Evolutionary conservation across 2,888 invertebrate genomes (phyloP).

Genomic region (Chymomyza caudatula): DNA sequence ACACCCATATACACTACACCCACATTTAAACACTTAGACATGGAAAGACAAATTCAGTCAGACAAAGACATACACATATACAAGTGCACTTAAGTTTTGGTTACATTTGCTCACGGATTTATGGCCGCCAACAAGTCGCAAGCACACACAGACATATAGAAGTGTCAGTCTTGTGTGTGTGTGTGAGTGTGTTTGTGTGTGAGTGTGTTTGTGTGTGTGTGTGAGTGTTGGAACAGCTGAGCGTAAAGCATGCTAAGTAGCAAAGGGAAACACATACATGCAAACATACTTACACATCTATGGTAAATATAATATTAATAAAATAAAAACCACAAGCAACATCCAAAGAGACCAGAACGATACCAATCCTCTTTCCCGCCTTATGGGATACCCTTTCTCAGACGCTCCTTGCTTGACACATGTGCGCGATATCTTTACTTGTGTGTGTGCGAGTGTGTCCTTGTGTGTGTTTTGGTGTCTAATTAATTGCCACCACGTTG

Average conservation of each 20-base stretch:
- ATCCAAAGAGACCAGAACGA: neutral
- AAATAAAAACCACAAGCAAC: constrained; percentile 3
- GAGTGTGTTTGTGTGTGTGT: neutral
- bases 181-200: neutral
- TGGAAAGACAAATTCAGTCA: neutral
- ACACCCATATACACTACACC: constrained; percentile 22
- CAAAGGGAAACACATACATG: neutral
- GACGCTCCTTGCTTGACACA: constrained; percentile 20
- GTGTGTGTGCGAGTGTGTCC: constrained; percentile 5
- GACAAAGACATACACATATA: constrained; percentile 20
- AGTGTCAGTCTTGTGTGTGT: neutral
- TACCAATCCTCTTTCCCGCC: neutral
- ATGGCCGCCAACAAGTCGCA: constrained; percentile 7
- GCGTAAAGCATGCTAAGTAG: neutral
- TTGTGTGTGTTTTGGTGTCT: constrained; percentile 44
- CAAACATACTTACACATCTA: too few relatives aligned
- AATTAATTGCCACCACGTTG: constrained; percentile 75
- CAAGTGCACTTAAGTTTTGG: constrained; percentile 29
- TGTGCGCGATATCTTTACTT: constrained; percentile 21
- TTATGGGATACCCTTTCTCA: constrained; percentile 5
- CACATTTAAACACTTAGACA: constrained; percentile 29
- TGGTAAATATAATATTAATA: constrained; percentile 2
- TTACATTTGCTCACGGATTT: constrained; percentile 19
- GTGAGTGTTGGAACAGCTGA: neutral
- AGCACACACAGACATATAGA: neutral